phyloP scores from a whole-genome alignment of 2,797 vertebrate genomes.

The Uromys caudimaculatus region DNA sequence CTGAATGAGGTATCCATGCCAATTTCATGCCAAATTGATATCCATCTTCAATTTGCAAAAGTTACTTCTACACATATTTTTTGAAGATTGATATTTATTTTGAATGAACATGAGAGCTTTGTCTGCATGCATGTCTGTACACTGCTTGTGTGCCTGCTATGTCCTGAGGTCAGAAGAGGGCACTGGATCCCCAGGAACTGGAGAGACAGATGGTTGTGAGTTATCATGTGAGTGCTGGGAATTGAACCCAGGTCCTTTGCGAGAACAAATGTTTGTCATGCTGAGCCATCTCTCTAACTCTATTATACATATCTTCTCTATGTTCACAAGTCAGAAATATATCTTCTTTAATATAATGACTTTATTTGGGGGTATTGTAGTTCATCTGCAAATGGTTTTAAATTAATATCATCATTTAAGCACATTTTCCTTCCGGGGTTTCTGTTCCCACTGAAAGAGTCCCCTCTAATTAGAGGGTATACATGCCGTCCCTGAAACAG shows the following conservation, averaged over 20 bases:
- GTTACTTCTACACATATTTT: not conserved
- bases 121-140: no score
- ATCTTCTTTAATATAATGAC: not conserved
- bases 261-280: not conserved
- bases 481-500: not conserved
- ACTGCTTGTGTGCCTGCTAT: not conserved
- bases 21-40: not conserved
- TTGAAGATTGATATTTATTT: not conserved
- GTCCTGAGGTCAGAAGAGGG: not conserved
- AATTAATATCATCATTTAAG: not conserved
- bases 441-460: not conserved
- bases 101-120: no score
- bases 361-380: slow-evolving; percentile 26
- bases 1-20: not conserved
- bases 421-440: not conserved
- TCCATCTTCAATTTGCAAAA: slow-evolving; percentile 8
- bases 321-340: not conserved
- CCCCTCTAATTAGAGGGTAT: not conserved
- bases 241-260: not conserved
- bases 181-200: not conserved
- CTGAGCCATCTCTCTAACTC: not conserved
- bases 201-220: not conserved
- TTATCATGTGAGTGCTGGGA: not conserved
- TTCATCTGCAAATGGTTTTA: not conserved
- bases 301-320: not conserved